These are phyloP conservation scores for Pipistrellus nathusii DNA, from an alignment of 2,797 vertebrate species.

Conservation along the genomic window DNA sequence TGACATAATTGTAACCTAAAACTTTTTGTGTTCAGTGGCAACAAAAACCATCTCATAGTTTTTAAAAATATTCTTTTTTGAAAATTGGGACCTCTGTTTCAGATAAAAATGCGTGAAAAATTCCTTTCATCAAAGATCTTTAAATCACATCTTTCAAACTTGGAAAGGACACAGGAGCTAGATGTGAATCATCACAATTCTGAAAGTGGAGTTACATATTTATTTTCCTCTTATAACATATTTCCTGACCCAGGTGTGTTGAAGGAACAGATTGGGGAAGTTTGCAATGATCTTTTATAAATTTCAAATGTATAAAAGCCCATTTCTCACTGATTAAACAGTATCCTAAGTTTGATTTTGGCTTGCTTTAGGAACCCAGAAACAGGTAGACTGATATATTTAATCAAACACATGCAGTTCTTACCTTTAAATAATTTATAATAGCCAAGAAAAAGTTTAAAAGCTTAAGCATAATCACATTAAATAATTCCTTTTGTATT, in stretches of 20 bases:
- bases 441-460: conserved; percentile 1
- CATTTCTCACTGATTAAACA: not conserved
- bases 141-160: not conserved
- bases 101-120: not conserved
- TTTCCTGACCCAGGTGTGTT: not conserved
- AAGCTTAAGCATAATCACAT: not conserved
- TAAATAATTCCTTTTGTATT: conserved; percentile 55
- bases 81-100: not conserved
- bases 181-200: conserved; percentile 33
- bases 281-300: not conserved
- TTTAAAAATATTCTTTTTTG: not conserved
- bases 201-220: not conserved
- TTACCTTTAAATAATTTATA: conserved; percentile 12
- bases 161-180: not conserved
- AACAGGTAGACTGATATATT: not conserved
- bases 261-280: not conserved
- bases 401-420: not conserved
- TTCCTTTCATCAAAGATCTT: not conserved
- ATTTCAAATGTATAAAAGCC: not conserved
- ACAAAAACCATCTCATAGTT: not conserved
- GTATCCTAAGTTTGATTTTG: conserved; percentile 24
- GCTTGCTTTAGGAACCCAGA: conserved; percentile 25
- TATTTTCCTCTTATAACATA: not conserved
- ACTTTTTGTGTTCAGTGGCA: conserved; percentile 10
- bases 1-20: not conserved